Conservation (phyloP, 2,113 vertebrate genomes). For the Montifringilla adamsi region DNA sequence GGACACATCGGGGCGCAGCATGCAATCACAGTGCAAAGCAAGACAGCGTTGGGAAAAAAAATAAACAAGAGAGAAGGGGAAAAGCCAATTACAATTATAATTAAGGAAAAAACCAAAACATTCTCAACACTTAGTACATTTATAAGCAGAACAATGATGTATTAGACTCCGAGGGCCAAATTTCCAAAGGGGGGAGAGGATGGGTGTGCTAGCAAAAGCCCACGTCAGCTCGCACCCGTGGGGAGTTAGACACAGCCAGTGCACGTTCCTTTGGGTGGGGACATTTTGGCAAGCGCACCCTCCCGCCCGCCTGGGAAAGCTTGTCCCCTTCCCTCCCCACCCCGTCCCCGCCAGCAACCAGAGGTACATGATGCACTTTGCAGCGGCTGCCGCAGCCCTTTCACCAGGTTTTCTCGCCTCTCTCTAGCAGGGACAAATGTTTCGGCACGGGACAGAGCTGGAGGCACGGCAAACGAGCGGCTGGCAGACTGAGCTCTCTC, state of each 20-base stretch:
- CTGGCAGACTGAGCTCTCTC: not conserved
- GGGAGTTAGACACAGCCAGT: slow-evolving; percentile 52
- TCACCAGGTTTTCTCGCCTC: not conserved
- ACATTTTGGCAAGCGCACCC: slow-evolving; percentile 37
- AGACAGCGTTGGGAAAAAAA: slow-evolving; percentile 73
- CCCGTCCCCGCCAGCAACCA: slow-evolving; percentile 45
- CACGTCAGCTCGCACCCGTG: slow-evolving; percentile 28
- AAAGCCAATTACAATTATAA: slow-evolving; percentile 87
- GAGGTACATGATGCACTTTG: slow-evolving; percentile 40
- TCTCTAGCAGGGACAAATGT: not conserved
- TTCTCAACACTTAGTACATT: slow-evolving; percentile 79
- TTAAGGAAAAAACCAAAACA: slow-evolving; percentile 81
- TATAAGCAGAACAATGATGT: slow-evolving; percentile 75
- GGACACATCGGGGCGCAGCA: slow-evolving; percentile 78
- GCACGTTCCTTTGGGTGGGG: slow-evolving; percentile 47
- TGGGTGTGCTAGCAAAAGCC: slow-evolving; percentile 59
- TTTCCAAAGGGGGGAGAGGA: slow-evolving; percentile 59
- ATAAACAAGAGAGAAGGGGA: slow-evolving; percentile 81
- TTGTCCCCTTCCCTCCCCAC: slow-evolving; percentile 49
- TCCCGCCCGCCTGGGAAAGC: slow-evolving; percentile 46
- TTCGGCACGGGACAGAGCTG: not conserved
- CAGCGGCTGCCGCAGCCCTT: slow-evolving; percentile 19
- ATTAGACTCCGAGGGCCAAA: slow-evolving; percentile 63
- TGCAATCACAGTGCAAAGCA: slow-evolving; percentile 84
- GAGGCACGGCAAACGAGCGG: not conserved